Evolutionary conservation across 1,140 invertebrate genomes (phyloP).

Genomic region (Mya arenaria): DNA sequence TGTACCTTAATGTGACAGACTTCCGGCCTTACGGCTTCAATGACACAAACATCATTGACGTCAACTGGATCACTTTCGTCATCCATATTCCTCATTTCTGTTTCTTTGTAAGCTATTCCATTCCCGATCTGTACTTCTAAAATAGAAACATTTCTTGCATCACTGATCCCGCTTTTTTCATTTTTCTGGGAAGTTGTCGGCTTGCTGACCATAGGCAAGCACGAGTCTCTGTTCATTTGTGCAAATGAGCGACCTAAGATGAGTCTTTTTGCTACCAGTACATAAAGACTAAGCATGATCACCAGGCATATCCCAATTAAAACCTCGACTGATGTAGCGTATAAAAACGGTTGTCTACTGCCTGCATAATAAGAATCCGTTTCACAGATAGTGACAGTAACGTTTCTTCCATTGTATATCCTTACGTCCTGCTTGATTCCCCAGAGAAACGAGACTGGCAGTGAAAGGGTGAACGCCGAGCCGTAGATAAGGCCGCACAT

Average conservation of each 20-base stretch:
- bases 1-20: neutral
- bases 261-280: slow-evolving; percentile 5
- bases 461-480: neutral
- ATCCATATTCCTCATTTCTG: too few species aligned
- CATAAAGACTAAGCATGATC: slow-evolving; percentile 5
- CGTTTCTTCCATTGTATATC: neutral
- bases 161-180: too few species aligned
- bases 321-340: neutral
- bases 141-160: too few species aligned
- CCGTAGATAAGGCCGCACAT: neutral
- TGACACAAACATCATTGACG: too few species aligned
- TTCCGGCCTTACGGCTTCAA: neutral
- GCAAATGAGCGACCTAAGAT: neutral
- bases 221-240: neutral
- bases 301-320: neutral
- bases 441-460: slow-evolving; percentile 9
- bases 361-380: neutral
- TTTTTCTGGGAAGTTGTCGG: too few species aligned
- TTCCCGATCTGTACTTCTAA: too few species aligned
- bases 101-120: too few species aligned
- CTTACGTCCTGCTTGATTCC: neutral
- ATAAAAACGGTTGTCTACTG: neutral
- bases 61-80: too few species aligned
- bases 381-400: slow-evolving; percentile 23
- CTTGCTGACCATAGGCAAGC: neutral